Conservation (phyloP, 2,113 vertebrate species). For the Barbus barbus region DNA sequence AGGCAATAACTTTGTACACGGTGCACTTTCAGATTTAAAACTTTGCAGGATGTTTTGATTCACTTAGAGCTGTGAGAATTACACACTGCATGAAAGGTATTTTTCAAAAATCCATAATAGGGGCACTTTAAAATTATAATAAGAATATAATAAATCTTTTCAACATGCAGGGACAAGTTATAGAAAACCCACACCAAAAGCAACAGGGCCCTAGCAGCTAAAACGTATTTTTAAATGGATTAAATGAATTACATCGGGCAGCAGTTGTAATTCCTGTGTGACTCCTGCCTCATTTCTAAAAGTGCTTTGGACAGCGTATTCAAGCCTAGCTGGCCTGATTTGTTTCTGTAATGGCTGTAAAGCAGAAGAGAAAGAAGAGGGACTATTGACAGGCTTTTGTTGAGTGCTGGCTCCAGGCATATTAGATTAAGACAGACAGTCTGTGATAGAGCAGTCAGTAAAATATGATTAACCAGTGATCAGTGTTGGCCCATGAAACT, state of each 20-base stretch:
- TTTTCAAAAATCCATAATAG: too few relatives aligned
- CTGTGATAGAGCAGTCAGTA: constrained; percentile 47
- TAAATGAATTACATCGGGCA: background rate
- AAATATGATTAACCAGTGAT: constrained; percentile 55
- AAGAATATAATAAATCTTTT: background rate
- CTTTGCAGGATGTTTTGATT: too few relatives aligned
- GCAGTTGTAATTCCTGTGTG: background rate
- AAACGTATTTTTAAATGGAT: constrained; percentile 10
- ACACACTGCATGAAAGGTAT: too few relatives aligned
- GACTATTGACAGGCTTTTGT: constrained; percentile 43
- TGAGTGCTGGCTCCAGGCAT: constrained; percentile 52
- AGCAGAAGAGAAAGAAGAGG: constrained; percentile 8
- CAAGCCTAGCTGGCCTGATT: background rate
- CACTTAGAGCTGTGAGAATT: too few relatives aligned
- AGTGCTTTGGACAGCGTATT: constrained; percentile 17
- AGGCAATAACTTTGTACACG: too few relatives aligned
- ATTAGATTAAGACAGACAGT: constrained; percentile 55
- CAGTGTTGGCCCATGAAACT: constrained; percentile 32
- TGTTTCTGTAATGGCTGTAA: constrained; percentile 20
- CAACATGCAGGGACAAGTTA: background rate
- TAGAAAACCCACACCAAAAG: background rate
- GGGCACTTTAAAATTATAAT: too few relatives aligned
- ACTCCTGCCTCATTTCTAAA: constrained; percentile 27
- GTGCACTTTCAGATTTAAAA: too few relatives aligned
- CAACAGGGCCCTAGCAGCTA: background rate